Conservation (phyloP, 2,888 invertebrate species). For the Tryphoninae sp. region DNA sequence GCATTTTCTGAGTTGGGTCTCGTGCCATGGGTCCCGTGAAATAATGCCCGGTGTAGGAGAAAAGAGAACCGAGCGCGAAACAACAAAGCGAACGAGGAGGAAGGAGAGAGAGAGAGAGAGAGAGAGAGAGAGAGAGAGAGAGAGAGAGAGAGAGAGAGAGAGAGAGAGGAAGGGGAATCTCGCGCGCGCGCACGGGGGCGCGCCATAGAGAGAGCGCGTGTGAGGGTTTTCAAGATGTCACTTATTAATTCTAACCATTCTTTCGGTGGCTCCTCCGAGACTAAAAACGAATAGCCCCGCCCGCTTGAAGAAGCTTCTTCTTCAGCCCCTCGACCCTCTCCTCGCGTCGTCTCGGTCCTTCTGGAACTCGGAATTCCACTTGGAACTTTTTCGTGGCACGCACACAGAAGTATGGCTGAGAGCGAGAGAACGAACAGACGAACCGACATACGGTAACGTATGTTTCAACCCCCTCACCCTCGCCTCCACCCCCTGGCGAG, state of each 20-base stretch:
- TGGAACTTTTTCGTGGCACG: neutral
- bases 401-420: conserved; percentile 41
- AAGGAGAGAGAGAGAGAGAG: neutral
- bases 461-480: conserved; percentile 8
- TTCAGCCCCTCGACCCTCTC: conserved; percentile 43
- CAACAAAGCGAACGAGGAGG: conserved; percentile 61
- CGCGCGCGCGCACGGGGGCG: conserved; percentile 62
- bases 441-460: conserved; percentile 53
- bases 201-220: conserved; percentile 48
- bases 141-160: neutral
- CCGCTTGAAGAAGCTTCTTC: conserved; percentile 48
- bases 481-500: conserved; percentile 49
- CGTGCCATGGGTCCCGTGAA: conserved; percentile 60
- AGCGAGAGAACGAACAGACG: conserved; percentile 39
- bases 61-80: conserved; percentile 55
- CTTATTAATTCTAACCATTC: conserved; percentile 80
- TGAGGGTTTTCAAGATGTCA: conserved; percentile 76
- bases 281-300: conserved; percentile 75
- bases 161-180: conserved; percentile 54
- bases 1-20: conserved; percentile 60
- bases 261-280: conserved; percentile 66
- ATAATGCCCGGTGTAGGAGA: conserved; percentile 37
- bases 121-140: no score
- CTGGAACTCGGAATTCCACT: conserved; percentile 57
- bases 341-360: conserved; percentile 61